A percentile compares a stretch with the other conserved stretches of the same genome.
Conservation (phyloP, 2,888 invertebrate genomes). For the Dynastes tityus region DNA sequence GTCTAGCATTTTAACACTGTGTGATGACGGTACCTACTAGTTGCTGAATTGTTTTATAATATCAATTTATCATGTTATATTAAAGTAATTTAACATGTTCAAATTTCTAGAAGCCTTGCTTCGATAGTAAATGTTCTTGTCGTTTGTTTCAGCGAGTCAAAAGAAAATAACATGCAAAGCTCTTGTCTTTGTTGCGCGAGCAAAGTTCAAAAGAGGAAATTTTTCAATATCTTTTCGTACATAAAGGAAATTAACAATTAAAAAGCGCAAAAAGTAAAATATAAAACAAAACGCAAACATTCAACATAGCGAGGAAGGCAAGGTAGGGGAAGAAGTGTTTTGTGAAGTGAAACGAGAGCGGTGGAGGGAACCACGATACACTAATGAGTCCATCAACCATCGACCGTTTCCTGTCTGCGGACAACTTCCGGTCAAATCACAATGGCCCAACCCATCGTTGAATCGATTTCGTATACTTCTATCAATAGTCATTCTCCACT, state of each 20-base stretch:
- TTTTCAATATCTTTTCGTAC: slow-evolving; percentile 12
- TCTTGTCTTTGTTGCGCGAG: not conserved
- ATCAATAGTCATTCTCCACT: slow-evolving; percentile 8
- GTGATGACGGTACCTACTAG: not conserved
- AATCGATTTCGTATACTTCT: slow-evolving; percentile 24
- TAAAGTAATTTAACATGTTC: not conserved
- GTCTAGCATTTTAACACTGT: not conserved
- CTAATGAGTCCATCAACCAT: slow-evolving; percentile 50
- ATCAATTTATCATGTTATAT: not conserved
- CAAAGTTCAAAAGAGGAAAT: slow-evolving; percentile 9
- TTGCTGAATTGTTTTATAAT: not conserved
- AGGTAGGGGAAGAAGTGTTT: not conserved
- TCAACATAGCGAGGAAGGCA: not conserved
- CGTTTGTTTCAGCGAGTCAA: not conserved
- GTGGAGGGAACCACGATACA: slow-evolving; percentile 20
- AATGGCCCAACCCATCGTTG: slow-evolving; percentile 37
- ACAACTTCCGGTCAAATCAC: slow-evolving; percentile 53
- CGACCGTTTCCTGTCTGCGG: slow-evolving; percentile 50
- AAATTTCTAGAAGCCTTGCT: not conserved
- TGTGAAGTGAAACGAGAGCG: not conserved
- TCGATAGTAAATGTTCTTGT: not conserved
- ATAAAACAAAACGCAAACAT: slow-evolving; percentile 19
- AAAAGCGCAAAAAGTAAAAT: slow-evolving; percentile 3
- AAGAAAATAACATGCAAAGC: not conserved
- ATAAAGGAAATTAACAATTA: slow-evolving; percentile 38